A percentile compares a stretch with the other conserved stretches of the same genome.
These are phyloP conservation scores for Ligdia adustata DNA, from an alignment of 2,888 invertebrate species.

Conservation along the genomic window DNA sequence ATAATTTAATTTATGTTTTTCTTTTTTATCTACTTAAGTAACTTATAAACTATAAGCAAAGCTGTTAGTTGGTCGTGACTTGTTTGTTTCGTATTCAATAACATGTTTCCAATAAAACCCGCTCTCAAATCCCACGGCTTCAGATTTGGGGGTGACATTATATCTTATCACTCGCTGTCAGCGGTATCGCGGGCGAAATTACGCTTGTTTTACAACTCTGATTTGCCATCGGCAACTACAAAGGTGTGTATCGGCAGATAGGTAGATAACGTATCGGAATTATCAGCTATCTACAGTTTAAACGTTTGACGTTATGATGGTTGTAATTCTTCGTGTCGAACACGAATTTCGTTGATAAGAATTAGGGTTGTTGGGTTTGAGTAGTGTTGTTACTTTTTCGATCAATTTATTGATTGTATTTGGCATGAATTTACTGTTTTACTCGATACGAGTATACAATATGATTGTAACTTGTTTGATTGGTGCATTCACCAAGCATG, in stretches of 20 bases:
- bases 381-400: not conserved
- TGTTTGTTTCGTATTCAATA: conserved; percentile 37
- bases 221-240: conserved; percentile 78
- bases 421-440: no score
- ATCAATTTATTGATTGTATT: no score
- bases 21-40: no score
- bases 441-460: no score
- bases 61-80: no score
- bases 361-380: conserved; percentile 56
- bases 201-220: conserved; percentile 82
- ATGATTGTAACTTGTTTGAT: no score
- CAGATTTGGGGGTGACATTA: conserved; percentile 74
- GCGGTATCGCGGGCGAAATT: conserved; percentile 75
- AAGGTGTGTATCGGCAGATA: conserved; percentile 50
- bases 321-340: conserved; percentile 82
- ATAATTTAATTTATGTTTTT: no score
- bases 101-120: conserved; percentile 66
- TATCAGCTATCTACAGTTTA: conserved; percentile 62
- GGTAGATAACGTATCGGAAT: conserved; percentile 49
- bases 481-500: no score
- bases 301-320: conserved; percentile 75
- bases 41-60: no score
- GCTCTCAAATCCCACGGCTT: conserved; percentile 74
- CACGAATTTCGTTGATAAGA: conserved; percentile 75
- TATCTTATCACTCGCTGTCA: conserved; percentile 72